phyloP scores from a whole-genome alignment of 2,888 invertebrate genomes.

The Trichopria drosophilae region DNA sequence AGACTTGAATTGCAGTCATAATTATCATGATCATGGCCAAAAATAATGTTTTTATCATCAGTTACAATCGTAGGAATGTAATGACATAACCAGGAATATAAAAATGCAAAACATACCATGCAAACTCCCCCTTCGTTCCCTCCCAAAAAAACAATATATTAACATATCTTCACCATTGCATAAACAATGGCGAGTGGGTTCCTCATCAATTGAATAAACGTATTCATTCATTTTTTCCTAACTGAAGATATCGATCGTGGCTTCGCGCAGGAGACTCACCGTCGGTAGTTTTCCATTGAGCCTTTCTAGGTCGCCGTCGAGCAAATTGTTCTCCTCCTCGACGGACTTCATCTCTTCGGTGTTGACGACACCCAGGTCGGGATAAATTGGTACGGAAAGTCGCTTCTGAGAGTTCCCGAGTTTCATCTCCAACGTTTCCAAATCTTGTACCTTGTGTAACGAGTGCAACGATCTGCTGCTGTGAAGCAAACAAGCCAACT shows the following conservation, averaged over 20 bases:
- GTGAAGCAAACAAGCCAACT: too few relatives aligned
- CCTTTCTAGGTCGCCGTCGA: constrained; percentile 51
- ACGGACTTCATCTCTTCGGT: constrained; percentile 48
- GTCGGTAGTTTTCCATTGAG: constrained; percentile 52
- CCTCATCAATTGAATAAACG: neutral
- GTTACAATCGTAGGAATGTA: too few relatives aligned
- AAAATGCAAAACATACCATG: too few relatives aligned
- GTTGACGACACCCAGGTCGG: constrained; percentile 44
- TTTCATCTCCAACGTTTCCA: constrained; percentile 41
- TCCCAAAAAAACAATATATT: too few relatives aligned
- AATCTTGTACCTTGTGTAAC: constrained; percentile 46
- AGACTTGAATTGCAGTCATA: too few relatives aligned
- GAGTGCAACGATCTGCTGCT: constrained; percentile 50
- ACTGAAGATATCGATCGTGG: constrained; percentile 1
- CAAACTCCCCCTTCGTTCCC: too few relatives aligned
- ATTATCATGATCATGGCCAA: too few relatives aligned
- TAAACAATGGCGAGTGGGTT: too few relatives aligned
- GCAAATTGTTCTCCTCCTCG: constrained; percentile 54
- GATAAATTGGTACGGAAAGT: constrained; percentile 52
- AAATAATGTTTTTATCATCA: too few relatives aligned
- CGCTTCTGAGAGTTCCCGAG: constrained; percentile 50
- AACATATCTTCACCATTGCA: too few relatives aligned
- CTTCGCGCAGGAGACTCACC: constrained; percentile 40
- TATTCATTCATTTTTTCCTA: neutral
- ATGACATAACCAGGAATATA: too few relatives aligned